Conservation (phyloP, 2,888 invertebrate genomes). For the Hydrotaea cyrtoneurina region DNA sequence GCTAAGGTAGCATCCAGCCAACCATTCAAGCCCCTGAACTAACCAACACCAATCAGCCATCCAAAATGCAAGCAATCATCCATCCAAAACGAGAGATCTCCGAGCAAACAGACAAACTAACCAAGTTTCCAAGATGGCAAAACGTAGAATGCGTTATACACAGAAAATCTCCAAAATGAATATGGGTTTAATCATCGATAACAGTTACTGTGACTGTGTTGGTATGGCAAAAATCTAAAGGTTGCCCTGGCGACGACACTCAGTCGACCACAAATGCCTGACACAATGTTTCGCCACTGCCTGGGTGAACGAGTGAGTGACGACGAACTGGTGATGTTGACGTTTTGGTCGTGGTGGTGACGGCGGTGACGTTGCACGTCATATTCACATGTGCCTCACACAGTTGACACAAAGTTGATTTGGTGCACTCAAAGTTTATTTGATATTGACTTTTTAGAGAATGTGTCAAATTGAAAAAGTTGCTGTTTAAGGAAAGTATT, state of each 20-base stretch:
- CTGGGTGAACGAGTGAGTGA: constrained; percentile 34
- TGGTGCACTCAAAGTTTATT: no score
- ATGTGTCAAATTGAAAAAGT: not conserved
- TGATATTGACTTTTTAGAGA: not conserved
- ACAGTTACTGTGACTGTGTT: not conserved
- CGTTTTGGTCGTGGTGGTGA: not conserved
- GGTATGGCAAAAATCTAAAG: constrained; percentile 39
- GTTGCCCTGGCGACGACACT: constrained; percentile 56
- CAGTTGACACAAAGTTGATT: not conserved
- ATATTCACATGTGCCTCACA: constrained; percentile 10
- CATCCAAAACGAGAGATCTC: not conserved
- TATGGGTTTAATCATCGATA: no score
- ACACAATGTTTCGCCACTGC: constrained; percentile 23
- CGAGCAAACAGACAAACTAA: not conserved
- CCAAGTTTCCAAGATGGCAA: not conserved
- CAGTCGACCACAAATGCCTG: constrained; percentile 35
- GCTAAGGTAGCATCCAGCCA: constrained; percentile 38
- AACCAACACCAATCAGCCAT: not conserved
- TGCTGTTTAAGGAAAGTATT: not conserved
- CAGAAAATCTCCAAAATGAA: constrained; percentile 8
- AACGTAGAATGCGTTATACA: constrained; percentile 7
- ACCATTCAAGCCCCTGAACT: not conserved
- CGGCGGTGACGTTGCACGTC: not conserved
- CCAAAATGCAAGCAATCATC: not conserved
- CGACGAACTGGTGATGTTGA: constrained; percentile 45